These are phyloP conservation scores for Morelia viridis DNA, from an alignment of 2,797 vertebrate species.

Conservation along the genomic window DNA sequence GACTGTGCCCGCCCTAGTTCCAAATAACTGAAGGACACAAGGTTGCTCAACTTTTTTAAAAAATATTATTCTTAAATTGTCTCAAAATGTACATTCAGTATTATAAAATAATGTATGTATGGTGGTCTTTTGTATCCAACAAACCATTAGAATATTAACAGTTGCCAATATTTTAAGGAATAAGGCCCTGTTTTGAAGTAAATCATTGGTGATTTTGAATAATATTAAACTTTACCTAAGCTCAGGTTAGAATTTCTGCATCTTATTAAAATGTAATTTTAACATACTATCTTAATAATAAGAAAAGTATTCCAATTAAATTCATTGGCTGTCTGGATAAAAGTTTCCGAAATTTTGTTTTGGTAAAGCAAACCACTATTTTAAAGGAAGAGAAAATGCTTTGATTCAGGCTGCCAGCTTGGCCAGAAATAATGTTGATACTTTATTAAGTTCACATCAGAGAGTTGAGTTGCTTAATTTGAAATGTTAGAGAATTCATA, in stretches of 20 bases:
- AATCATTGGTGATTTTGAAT: not conserved
- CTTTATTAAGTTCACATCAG: not conserved
- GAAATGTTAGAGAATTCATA: not conserved
- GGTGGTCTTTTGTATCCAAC: not conserved
- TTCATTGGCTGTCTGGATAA: not conserved
- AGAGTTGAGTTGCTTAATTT: not conserved
- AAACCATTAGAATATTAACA: not conserved
- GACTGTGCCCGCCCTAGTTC: not conserved
- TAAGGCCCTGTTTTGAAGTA: not conserved
- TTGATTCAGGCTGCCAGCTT: slow-evolving; percentile 9
- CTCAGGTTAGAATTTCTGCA: not conserved
- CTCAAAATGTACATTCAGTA: not conserved
- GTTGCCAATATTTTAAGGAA: not conserved
- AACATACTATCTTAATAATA: not conserved
- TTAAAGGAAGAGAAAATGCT: not conserved
- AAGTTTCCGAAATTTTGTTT: slow-evolving; percentile 10
- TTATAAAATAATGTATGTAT: not conserved
- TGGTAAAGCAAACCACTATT: slow-evolving; percentile 7
- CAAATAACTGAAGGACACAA: not conserved
- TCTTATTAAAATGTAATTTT: not conserved
- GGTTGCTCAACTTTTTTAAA: not conserved
- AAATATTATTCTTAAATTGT: not conserved
- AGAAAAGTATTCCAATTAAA: not conserved
- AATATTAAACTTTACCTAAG: not conserved
- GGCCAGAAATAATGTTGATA: not conserved